These are phyloP conservation scores for Trissolcus japonicus DNA, from an alignment of 2,888 invertebrate species.

Conservation along the genomic window DNA sequence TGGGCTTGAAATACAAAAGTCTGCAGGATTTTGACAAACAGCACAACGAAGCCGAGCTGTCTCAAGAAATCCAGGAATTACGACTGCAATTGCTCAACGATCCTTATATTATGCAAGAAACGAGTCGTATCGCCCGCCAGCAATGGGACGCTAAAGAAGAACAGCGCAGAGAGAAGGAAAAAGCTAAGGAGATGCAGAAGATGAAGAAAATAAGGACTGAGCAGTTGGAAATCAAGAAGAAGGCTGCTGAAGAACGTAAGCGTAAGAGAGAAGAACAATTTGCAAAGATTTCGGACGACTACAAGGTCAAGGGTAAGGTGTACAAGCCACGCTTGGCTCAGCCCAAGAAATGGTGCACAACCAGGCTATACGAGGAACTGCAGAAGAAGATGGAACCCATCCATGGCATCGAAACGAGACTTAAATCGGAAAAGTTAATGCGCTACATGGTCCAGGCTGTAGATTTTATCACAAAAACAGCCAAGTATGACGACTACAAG, in stretches of 20 bases:
- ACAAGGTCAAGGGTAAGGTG: slow-evolving; percentile 64
- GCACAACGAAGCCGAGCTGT: background rate
- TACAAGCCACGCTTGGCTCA: slow-evolving; percentile 67
- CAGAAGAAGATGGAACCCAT: slow-evolving; percentile 67
- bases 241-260: slow-evolving; percentile 8
- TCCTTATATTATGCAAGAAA: slow-evolving; percentile 34
- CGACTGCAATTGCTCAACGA: slow-evolving; percentile 14
- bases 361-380: slow-evolving; percentile 66
- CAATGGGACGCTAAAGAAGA: background rate
- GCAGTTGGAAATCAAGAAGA: background rate
- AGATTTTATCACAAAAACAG: slow-evolving; percentile 57
- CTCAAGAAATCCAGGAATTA: slow-evolving; percentile 3
- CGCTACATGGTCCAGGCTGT: slow-evolving; percentile 61
- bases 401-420: slow-evolving; percentile 59
- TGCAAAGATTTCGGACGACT: slow-evolving; percentile 7
- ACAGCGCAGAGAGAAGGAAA: background rate
- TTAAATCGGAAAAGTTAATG: slow-evolving; percentile 62
- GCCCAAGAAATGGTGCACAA: slow-evolving; percentile 68
- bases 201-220: too few relatives aligned
- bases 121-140: slow-evolving; percentile 1
- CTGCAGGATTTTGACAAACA: slow-evolving; percentile 26
- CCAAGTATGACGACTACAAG: slow-evolving; percentile 65
- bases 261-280: slow-evolving; percentile 14
- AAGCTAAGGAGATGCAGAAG: background rate
- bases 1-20: slow-evolving; percentile 23